phyloP scores from a whole-genome alignment of 2,797 vertebrate genomes.

The Neosilurus hyrtlii region DNA sequence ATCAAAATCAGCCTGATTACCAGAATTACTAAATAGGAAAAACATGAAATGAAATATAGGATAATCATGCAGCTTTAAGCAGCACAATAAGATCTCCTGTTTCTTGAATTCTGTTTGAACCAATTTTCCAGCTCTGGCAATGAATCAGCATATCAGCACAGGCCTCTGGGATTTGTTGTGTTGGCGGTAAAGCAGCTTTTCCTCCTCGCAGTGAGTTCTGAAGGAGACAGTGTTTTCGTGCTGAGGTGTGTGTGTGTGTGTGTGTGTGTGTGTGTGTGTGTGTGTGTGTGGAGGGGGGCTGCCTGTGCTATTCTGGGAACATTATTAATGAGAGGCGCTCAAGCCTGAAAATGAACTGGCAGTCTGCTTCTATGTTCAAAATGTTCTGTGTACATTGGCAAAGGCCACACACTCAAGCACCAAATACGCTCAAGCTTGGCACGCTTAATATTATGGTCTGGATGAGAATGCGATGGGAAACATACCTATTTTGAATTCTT shows the following conservation, averaged over 20 bases:
- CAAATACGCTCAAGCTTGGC: conserved; percentile 24
- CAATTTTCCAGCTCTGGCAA: conserved; percentile 37
- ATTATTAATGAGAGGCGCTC: conserved; percentile 59
- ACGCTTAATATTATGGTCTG: conserved; percentile 5
- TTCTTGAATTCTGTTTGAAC: conserved; percentile 46
- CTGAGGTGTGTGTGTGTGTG: conserved; percentile 34
- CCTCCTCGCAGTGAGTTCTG: conserved; percentile 44
- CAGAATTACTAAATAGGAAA: background rate
- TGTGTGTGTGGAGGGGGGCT: conserved; percentile 30
- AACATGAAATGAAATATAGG: background rate
- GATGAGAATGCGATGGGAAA: conserved; percentile 30
- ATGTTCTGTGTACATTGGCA: conserved; percentile 46
- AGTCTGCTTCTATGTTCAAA: conserved; percentile 47
- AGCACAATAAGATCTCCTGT: conserved; percentile 53
- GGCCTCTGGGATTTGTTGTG: conserved; percentile 51
- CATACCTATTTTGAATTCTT: conserved; percentile 95
- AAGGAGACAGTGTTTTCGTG: conserved; percentile 33
- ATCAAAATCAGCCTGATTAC: conserved; percentile 29
- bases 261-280: conserved; percentile 33
- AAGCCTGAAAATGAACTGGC: conserved; percentile 61
- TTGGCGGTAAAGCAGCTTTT: conserved; percentile 49
- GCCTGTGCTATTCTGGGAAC: conserved; percentile 56
- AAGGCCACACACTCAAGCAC: conserved; percentile 17
- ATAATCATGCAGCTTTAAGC: conserved; percentile 45
- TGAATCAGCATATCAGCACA: conserved; percentile 51